These are phyloP conservation scores for Meriones unguiculatus DNA, from an alignment of 2,113 vertebrate genomes.

Conservation along the genomic window DNA sequence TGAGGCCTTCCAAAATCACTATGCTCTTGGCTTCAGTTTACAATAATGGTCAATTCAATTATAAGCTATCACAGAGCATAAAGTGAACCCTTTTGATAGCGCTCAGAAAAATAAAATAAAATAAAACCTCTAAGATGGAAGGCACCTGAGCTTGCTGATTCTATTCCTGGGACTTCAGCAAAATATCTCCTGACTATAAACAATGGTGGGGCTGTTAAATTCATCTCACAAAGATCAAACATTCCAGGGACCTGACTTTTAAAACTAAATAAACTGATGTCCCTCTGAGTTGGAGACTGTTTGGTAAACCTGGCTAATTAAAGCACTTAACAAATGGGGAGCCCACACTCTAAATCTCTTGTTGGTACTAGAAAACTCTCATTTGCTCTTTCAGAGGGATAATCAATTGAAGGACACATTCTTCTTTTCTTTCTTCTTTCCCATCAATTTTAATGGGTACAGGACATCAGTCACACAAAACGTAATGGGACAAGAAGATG, in stretches of 20 bases:
- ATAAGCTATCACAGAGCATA: constrained; percentile 43
- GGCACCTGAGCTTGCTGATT: constrained; percentile 52
- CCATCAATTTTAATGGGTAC: constrained; percentile 95
- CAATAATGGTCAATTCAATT: constrained; percentile 65
- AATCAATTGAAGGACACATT: constrained; percentile 92
- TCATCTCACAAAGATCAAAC: constrained; percentile 63
- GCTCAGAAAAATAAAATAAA: neutral
- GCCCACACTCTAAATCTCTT: constrained; percentile 80
- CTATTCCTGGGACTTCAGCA: constrained; percentile 19
- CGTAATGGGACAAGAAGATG: constrained; percentile 95
- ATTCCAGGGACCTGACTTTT: constrained; percentile 66
- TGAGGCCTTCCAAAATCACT: constrained; percentile 53
- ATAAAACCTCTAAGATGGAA: neutral
- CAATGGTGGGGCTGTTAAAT: constrained; percentile 71
- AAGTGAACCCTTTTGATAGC: constrained; percentile 54
- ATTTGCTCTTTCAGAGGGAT: constrained; percentile 86
- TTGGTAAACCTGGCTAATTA: constrained; percentile 75
- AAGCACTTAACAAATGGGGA: constrained; percentile 77
- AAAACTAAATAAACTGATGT: constrained; percentile 16
- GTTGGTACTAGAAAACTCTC: constrained; percentile 87
- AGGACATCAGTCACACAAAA: constrained; percentile 94
- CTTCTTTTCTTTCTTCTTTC: constrained; percentile 91
- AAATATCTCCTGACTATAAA: constrained; percentile 60
- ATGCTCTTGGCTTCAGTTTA: constrained; percentile 58
- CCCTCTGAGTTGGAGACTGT: constrained; percentile 44